Evolutionary conservation across 2,888 invertebrate species (phyloP), one percentile per base, ranked within the genome.

Genomic region (Limnephilus rhombicus): DNA sequence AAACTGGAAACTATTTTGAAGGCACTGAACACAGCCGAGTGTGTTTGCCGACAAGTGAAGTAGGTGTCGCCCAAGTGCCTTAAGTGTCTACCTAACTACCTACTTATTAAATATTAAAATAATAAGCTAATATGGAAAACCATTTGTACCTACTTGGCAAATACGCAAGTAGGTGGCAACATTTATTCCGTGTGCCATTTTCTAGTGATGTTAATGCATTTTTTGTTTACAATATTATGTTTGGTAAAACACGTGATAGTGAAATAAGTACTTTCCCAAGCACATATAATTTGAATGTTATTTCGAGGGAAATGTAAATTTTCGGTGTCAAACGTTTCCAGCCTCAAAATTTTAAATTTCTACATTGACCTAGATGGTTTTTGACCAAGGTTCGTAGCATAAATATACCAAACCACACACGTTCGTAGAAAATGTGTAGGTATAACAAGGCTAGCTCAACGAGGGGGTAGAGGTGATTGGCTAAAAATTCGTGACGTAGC

Each of bases 11-110:
- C 45, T 45, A 45, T 86, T 86, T 86, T 29, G 53, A 88, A 88
- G 68, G n/a, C 88, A 68, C 88, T 88, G 15, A 31, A 29, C 18
- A 86, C 86, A 68, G 68, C 68, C 68, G 2, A 68, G 86, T 86
- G 11, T 88, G 88, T 88, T 88, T 53, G 34, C 34, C 31, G n/a
- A 34, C 31, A 31, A 88, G 88, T 53, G 88, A 53, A 88, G 88
- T 24, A 88, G 88, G 88, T 88, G 88, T 88, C 88, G n/a, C 53
- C 68, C 37, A 24, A 88, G 88, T 88, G 88, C 31, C 53, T 82
- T 82, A 31, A 82, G 82, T 82, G 82, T 18, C 37, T 86, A 86
- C 86, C 41, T 41, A 86, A 41, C 37, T 34, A 86, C 1, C 18
- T 37, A 45, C 86, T 82, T 82, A 31, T 15, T 34, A 68, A 68